Conservation (phyloP, 2,113 vertebrate species). For the Ciconia stormi region DNA sequence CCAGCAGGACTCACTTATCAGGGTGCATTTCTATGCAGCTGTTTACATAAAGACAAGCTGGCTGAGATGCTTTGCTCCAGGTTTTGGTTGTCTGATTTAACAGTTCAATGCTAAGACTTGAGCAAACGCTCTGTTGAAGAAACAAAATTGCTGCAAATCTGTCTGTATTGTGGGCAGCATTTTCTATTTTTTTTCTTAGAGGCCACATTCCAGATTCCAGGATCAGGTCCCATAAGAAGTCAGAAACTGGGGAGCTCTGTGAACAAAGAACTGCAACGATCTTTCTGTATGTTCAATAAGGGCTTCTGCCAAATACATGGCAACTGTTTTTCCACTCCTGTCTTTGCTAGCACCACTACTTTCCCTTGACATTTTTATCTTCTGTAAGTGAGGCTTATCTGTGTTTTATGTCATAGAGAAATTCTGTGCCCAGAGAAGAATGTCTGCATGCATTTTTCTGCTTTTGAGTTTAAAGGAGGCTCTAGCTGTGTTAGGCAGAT, state of each 20-base stretch:
- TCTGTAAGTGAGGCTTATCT: background rate
- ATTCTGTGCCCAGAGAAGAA: background rate
- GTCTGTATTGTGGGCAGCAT: background rate
- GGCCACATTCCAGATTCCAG: background rate
- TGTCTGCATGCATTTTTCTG: background rate
- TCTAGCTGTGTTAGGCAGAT: constrained; percentile 11
- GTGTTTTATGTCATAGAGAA: background rate
- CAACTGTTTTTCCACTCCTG: background rate
- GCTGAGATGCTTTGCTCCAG: background rate
- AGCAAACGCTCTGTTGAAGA: background rate
- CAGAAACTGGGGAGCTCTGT: background rate
- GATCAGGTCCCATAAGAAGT: background rate
- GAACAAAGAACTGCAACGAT: background rate
- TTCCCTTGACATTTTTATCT: background rate
- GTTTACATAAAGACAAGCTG: background rate
- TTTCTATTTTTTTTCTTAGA: background rate
- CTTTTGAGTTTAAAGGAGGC: background rate
- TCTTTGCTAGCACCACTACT: background rate
- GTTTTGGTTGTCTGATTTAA: background rate
- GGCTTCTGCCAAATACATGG: background rate
- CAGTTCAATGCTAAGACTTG: background rate
- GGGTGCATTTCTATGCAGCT: background rate
- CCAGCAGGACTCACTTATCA: background rate
- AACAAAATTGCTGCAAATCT: background rate
- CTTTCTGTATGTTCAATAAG: background rate